These are phyloP conservation scores for Oncorhynchus clarkii DNA, from an alignment of 2,113 vertebrate genomes.

Conservation along the genomic window DNA sequence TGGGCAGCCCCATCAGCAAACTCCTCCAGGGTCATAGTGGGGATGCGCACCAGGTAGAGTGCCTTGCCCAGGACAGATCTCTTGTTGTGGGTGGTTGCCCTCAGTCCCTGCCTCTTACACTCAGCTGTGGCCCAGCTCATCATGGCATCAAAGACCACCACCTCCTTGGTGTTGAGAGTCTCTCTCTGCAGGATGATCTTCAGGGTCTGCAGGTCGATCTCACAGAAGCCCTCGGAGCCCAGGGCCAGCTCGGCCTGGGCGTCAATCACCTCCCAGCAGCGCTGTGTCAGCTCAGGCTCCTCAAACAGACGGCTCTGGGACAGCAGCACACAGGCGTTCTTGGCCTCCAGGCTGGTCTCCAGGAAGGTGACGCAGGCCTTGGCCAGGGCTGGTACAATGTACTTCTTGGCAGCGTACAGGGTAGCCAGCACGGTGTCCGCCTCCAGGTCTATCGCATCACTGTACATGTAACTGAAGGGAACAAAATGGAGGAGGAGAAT, in stretches of 20 bases:
- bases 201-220: slow-evolving; percentile 89
- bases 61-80: slow-evolving; percentile 85
- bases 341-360: slow-evolving; percentile 93
- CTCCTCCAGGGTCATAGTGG: slow-evolving; percentile 92
- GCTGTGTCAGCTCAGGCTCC: slow-evolving; percentile 91
- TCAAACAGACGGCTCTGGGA: slow-evolving; percentile 97
- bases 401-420: slow-evolving; percentile 96
- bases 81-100: slow-evolving; percentile 75
- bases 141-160: slow-evolving; percentile 87
- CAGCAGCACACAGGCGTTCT: slow-evolving; percentile 93
- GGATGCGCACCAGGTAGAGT: slow-evolving; percentile 88
- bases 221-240: slow-evolving; percentile 89
- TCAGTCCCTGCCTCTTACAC: slow-evolving; percentile 84
- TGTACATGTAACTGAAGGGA: slow-evolving; percentile 89
- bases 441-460: slow-evolving; percentile 95
- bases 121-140: slow-evolving; percentile 90
- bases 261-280: slow-evolving; percentile 98
- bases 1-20: slow-evolving; percentile 93
- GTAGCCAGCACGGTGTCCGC: slow-evolving; percentile 95
- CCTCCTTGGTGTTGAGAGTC: slow-evolving; percentile 91
- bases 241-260: slow-evolving; percentile 94
- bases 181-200: slow-evolving; percentile 89
- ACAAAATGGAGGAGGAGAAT: neutral
- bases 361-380: slow-evolving; percentile 93
- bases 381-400: slow-evolving; percentile 91